These are phyloP conservation scores for Pseudomyrmex sp. DNA, from an alignment of 1,140 invertebrate species.

Conservation along the genomic window DNA sequence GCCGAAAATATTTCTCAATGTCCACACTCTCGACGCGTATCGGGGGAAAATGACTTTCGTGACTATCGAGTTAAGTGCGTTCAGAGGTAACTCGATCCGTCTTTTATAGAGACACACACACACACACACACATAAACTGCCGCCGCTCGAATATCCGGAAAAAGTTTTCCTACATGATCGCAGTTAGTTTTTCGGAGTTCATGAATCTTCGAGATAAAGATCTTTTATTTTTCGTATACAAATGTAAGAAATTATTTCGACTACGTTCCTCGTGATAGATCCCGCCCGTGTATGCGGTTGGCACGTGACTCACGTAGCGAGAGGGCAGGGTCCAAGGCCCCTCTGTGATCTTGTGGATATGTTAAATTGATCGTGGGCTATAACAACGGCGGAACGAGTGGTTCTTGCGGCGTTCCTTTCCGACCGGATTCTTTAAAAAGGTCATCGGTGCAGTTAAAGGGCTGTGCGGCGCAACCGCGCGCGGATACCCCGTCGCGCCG, in stretches of 20 bases:
- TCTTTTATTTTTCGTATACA: conserved; percentile 2
- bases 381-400: conserved; percentile 42
- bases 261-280: no score
- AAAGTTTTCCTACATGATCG: background rate
- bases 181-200: background rate
- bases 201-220: conserved; percentile 13
- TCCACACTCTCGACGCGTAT: conserved; percentile 4
- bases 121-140: background rate
- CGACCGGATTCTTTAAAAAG: conserved; percentile 71
- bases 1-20: conserved; percentile 59
- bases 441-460: conserved; percentile 72
- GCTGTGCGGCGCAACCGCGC: conserved; percentile 41
- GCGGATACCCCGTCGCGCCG: conserved; percentile 62
- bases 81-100: background rate
- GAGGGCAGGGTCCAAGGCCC: conserved; percentile 7
- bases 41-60: conserved; percentile 27
- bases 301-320: conserved; percentile 47
- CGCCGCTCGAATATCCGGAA: conserved; percentile 9
- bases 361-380: conserved; percentile 73
- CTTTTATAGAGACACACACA: background rate
- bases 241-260: no score
- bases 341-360: conserved; percentile 70
- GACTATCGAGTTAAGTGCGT: conserved; percentile 1
- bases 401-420: conserved; percentile 50
- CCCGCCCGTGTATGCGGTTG: conserved; percentile 1